These are phyloP conservation scores for Kryptolebias marmoratus DNA, from an alignment of 2,113 vertebrate species.

Conservation along the genomic window DNA sequence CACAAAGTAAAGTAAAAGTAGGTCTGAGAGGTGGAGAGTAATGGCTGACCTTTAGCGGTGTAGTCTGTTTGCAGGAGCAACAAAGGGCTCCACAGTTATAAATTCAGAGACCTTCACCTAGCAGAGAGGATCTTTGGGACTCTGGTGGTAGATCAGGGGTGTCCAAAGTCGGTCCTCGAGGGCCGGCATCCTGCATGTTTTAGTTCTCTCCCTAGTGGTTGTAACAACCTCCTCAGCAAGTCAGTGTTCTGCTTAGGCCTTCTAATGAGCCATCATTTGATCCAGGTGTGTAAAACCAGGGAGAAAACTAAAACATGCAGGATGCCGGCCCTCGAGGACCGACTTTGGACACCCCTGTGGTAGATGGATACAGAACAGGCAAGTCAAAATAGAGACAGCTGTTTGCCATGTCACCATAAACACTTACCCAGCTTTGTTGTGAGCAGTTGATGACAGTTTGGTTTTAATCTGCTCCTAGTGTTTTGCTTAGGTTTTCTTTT, in stretches of 20 bases:
- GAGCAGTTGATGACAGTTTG: constrained; percentile 6
- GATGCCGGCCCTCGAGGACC: too few species aligned
- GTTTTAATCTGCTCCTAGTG: not conserved
- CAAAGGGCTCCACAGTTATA: constrained; percentile 13
- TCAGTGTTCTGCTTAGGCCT: too few species aligned
- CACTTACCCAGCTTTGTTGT: constrained; percentile 10
- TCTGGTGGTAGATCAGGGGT: not conserved
- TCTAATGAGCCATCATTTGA: too few species aligned
- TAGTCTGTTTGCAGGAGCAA: constrained; percentile 11
- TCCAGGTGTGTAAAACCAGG: too few species aligned
- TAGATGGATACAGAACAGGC: not conserved
- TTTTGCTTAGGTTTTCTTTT: not conserved
- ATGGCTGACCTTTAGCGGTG: constrained; percentile 53
- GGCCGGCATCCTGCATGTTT: too few species aligned
- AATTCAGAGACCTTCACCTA: not conserved
- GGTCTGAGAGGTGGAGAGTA: constrained; percentile 54
- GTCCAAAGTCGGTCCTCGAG: too few species aligned
- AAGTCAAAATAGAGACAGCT: constrained; percentile 28
- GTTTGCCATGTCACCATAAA: constrained; percentile 25
- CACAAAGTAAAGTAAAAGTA: constrained; percentile 61
- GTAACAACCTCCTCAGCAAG: too few species aligned
- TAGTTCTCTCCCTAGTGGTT: too few species aligned
- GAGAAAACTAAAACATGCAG: too few species aligned
- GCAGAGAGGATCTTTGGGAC: not conserved
- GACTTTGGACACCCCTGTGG: too few species aligned